phyloP scores from a whole-genome alignment of 92 coral and sea anemone genomes.

The Epizoanthus illoricatus region DNA sequence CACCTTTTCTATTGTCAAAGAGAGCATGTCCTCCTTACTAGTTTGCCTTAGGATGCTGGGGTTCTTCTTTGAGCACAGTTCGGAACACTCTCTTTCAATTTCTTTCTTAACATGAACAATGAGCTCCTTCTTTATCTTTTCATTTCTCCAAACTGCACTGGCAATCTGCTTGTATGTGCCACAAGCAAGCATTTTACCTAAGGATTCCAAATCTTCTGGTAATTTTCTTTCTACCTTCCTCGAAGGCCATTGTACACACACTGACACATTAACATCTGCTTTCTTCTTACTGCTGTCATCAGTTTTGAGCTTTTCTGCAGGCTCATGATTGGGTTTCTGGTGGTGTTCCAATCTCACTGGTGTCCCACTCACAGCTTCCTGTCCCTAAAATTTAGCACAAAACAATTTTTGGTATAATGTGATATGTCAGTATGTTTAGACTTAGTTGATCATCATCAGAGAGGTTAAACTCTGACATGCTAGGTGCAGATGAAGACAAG shows the following conservation, averaged over 20 bases:
- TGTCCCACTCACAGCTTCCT: no score
- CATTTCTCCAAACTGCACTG: constrained; percentile 26
- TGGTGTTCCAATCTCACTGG: no score
- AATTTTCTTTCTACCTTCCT: constrained; percentile 15
- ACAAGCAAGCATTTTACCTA: constrained; percentile 25
- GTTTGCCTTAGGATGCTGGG: constrained; percentile 25
- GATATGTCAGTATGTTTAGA: no score
- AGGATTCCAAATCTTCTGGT: constrained; percentile 15
- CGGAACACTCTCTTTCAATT: constrained; percentile 28
- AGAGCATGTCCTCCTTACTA: constrained; percentile 9
- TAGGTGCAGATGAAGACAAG: no score
- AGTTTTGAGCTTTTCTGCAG: not conserved
- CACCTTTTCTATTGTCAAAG: constrained; percentile 14
- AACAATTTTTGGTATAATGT: no score
- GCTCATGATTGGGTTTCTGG: no score
- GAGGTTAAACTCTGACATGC: no score
- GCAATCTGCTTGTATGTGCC: constrained; percentile 30
- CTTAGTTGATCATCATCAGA: no score
- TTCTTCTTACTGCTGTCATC: not conserved
- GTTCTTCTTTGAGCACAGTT: constrained; percentile 22
- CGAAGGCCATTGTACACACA: constrained; percentile 20
- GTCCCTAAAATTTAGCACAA: no score
- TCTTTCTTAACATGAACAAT: constrained; percentile 22
- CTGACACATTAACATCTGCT: not conserved
- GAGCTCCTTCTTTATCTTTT: constrained; percentile 17